A percentile compares a stretch with the other conserved stretches of the same genome.
Conservation (phyloP, 2,113 vertebrate species). For the Gorsachius goisagi region DNA sequence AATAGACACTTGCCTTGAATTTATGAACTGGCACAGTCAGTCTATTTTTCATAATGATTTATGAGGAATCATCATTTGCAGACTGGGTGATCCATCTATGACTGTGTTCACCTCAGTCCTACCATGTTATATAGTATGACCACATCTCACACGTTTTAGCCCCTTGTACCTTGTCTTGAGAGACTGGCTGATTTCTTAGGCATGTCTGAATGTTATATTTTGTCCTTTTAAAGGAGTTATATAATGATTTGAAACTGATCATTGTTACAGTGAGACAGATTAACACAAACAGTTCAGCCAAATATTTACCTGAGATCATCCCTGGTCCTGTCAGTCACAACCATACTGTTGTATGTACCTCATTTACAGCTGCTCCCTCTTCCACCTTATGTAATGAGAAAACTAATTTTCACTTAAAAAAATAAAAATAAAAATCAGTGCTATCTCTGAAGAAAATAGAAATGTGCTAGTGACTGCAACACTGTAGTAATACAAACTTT, state of each 20-base stretch:
- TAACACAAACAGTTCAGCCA: not conserved
- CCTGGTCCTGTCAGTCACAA: not conserved
- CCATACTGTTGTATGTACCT: rapidly evolving
- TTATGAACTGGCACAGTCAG: constrained; percentile 60
- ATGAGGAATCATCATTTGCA: constrained; percentile 12
- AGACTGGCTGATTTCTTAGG: too few relatives aligned
- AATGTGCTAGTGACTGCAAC: rapidly evolving
- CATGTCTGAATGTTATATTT: not conserved
- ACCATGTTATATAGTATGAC: not conserved
- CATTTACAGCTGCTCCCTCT: not conserved
- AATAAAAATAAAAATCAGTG: not conserved
- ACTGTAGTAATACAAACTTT: not conserved
- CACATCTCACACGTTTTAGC: too few relatives aligned
- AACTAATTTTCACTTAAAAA: not conserved
- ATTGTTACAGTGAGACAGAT: not conserved
- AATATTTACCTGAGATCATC: not conserved
- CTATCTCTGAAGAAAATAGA: not conserved
- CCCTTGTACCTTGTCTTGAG: too few relatives aligned
- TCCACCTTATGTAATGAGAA: not conserved
- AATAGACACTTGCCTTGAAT: constrained; percentile 50
- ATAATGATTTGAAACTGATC: not conserved
- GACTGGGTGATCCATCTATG: constrained; percentile 52
- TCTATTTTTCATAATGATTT: constrained; percentile 71
- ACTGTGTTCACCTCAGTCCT: not conserved
- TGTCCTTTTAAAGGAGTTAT: not conserved